A percentile compares a stretch with the other conserved stretches of the same genome.
These are phyloP conservation scores for Drosophila bocqueti DNA, from an alignment of 1,140 invertebrate species.

Conservation along the genomic window DNA sequence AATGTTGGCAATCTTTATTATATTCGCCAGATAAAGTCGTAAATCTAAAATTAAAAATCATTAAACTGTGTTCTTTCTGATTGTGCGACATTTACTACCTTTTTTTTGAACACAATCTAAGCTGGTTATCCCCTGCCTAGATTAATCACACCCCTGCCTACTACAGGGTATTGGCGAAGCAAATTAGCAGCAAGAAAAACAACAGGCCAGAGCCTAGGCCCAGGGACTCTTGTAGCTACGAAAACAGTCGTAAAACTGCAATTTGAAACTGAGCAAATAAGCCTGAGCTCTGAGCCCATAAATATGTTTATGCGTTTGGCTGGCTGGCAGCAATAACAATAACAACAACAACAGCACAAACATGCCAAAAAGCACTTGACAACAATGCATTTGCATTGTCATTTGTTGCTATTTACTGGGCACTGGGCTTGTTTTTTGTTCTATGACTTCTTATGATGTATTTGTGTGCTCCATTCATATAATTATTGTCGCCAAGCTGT, in stretches of 20 bases:
- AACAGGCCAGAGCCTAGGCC: not conserved
- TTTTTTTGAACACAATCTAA: constrained; percentile 3
- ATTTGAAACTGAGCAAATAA: constrained; percentile 41
- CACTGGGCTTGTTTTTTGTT: constrained; percentile 5
- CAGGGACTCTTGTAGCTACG: constrained; percentile 25
- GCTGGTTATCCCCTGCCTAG: not conserved
- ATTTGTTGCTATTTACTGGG: constrained; percentile 27
- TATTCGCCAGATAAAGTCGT: constrained; percentile 16
- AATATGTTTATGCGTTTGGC: constrained; percentile 60
- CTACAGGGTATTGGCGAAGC: constrained; percentile 15
- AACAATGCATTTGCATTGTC: constrained; percentile 71
- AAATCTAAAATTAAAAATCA: constrained; percentile 27
- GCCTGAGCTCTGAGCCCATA: constrained; percentile 38
- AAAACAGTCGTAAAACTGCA: constrained; percentile 57
- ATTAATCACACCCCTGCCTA: not conserved
- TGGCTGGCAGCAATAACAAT: constrained; percentile 25
- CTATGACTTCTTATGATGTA: not conserved
- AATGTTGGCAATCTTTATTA: constrained; percentile 10
- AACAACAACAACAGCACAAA: constrained; percentile 5
- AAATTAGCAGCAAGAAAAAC: constrained; percentile 32
- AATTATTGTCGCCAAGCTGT: constrained; percentile 53
- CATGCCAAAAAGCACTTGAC: constrained; percentile 58
- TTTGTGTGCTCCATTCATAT: constrained; percentile 43
- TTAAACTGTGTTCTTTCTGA: not conserved
- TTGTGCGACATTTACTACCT: not conserved